Evolutionary conservation across 2,888 invertebrate genomes (phyloP), one percentile per base, ranked within the genome.

Genomic region (Entomobrya multifasciata): DNA sequence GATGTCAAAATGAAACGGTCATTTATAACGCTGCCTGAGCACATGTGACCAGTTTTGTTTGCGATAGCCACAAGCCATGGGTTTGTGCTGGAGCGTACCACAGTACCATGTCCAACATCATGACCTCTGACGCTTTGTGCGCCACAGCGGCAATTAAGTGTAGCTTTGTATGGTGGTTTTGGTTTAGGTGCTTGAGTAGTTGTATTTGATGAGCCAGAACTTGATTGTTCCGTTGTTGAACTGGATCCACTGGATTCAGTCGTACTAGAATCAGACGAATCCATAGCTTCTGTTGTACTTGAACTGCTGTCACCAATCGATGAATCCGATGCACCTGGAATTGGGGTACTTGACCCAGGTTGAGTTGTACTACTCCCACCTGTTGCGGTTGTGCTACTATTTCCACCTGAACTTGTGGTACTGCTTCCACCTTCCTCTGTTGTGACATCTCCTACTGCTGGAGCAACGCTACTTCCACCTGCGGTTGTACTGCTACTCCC

Each of bases 11-110:
- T 30, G 47, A 86, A 87, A 25, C 81, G 27, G 52, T 87, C 87
- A 27, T 88, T 88, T 20, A 88, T 87, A 10, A 88, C 62, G 17
- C 85, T 87, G 10, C 87, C 88, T 6, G 88, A 86, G 52, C 88
- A 88, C 3, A 88, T 15, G 67, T 88, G 88, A 4, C 76, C 47
- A 20, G 25, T 55, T 72, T 27, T 60, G 0, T 80, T 65, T 0
- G 79, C 80, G 22, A 88, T 74, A 30, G 87, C 44, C 5, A 88
- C 85, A 10, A 88, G 87, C 88, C 88, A 88, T 5, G 88, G 88
- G 30, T 88, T 88, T 4, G 81, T 85, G 20, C 78, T 77, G 15
- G 57, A 70, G 17, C 88, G 52, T 22, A 88, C 74, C 0, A 88
- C 67, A n/a, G 78, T 62, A 8, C 77, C 76, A 10, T 81, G 52